Evolutionary conservation across 1,140 invertebrate genomes (phyloP), one percentile per base, ranked within the genome.

Genomic region (Bombyx mori): DNA sequence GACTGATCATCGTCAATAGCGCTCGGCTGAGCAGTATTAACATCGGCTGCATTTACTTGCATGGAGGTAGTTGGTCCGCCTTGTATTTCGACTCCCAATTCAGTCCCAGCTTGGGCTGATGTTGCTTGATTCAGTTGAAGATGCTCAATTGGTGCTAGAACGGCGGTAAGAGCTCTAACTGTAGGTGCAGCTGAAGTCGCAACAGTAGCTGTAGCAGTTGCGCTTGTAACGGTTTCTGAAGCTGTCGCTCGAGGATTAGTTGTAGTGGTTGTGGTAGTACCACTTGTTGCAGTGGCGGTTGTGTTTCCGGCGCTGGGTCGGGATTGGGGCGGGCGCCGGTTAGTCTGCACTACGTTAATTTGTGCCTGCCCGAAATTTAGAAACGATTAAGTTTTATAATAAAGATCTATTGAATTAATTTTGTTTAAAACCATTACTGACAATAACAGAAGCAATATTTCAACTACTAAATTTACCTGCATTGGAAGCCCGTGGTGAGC

Each of bases 1-100:
- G 72, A 66, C 43, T 75, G 71, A 54, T 73, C 68, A 47, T 76
- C 71, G 47, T 75, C 69, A 62, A 69, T 74, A 60, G 72, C 67
- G 55, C 71, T 71, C 26, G 67, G 62, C 57, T 69, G 64, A 12
- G 58, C 61, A 42, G 68, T 52, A 42, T 60, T 66, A 59, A 63
- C 65, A 62, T 62, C 62, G 51, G 64, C 56, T 58, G 43, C 45
- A 42, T 6, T 64, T 44, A 35, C 26, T 35, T 35, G 43, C 49
- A 42, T 50, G 22, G 48, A 10, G 49, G 8, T 8, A 42, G 44
- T 22, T 26, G 9, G 48, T 46, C 56, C 8, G 60, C 44, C 54
- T 58, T 54, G 10, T 18, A 35, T 5, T 35, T 35, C 26, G 26
- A 5, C 26, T 35, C 4, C 12, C 12, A 18, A 18, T 18, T 18